Evolutionary conservation across 2,888 invertebrate genomes (phyloP).

Genomic region (Andrena marginata): DNA sequence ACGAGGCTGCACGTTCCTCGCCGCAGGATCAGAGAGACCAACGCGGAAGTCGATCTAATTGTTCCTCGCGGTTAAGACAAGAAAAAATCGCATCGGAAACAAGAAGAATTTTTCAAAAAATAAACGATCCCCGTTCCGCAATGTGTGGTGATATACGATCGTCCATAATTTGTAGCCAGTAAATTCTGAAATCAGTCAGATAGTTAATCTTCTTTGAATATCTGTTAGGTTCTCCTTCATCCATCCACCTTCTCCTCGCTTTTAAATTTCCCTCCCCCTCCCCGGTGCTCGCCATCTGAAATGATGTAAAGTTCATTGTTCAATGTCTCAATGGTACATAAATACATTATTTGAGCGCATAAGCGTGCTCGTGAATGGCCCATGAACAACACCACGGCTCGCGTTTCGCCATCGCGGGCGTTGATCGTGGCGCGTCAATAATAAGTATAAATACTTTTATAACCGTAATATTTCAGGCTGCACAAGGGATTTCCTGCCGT

Average conservation of each 20-base stretch:
- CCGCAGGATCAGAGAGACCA: conserved; percentile 4
- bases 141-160: background rate
- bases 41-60: conserved; percentile 10
- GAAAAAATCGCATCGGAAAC: background rate
- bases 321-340: conserved; percentile 38
- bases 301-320: conserved; percentile 45
- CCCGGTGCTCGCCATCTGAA: background rate
- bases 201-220: background rate
- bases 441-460: conserved; percentile 61
- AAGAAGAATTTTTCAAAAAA: background rate
- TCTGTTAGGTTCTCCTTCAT: background rate
- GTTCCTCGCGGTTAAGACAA: background rate
- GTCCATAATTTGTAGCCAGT: background rate
- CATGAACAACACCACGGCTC: conserved; percentile 43
- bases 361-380: conserved; percentile 35
- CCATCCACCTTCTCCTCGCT: background rate
- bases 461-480: conserved; percentile 44
- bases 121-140: too few relatives aligned
- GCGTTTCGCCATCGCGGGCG: background rate
- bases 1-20: background rate
- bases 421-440: conserved; percentile 43
- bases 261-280: conserved; percentile 2
- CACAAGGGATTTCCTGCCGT: conserved; percentile 33
- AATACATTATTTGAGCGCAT: conserved; percentile 45
- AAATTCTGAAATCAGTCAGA: conserved; percentile 2